Evolutionary conservation across 2,113 vertebrate genomes (phyloP).

Genomic region (Cryptoleucopteryx plumbea): DNA sequence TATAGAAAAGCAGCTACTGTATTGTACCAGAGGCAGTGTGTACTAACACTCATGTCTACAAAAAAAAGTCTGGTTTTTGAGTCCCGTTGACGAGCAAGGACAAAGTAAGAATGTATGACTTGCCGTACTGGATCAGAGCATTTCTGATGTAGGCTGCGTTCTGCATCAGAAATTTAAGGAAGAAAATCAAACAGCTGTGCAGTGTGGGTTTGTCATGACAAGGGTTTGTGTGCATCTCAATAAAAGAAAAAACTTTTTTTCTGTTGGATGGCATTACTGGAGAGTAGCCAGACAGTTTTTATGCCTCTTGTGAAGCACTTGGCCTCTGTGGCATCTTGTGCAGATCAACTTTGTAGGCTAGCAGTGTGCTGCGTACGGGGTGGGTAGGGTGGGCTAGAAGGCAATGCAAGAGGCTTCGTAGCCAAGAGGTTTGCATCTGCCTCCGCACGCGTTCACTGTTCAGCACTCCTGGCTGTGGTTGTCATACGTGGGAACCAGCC

Average conservation of each 20-base stretch:
- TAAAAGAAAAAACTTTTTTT: not conserved
- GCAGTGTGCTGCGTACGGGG: accelerated
- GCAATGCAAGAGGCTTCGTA: accelerated
- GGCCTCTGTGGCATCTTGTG: not conserved
- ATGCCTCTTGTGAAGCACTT: not conserved
- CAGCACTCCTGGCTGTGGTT: too few relatives aligned
- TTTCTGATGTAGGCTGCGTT: not conserved
- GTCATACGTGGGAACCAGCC: accelerated
- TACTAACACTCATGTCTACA: not conserved
- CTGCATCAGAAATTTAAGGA: not conserved
- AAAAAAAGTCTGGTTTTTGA: not conserved
- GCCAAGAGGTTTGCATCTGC: not conserved
- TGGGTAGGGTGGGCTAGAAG: not conserved
- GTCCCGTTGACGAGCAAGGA: not conserved
- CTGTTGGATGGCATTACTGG: not conserved
- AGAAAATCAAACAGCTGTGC: not conserved
- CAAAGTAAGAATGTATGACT: not conserved
- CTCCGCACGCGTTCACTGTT: accelerated
- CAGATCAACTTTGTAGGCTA: not conserved
- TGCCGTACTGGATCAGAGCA: not conserved
- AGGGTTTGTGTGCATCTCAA: not conserved
- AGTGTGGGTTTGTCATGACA: not conserved
- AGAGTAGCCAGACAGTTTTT: not conserved
- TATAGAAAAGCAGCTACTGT: slow-evolving; percentile 36
- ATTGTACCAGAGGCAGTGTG: not conserved